A percentile compares a stretch with the other conserved stretches of the same genome.
phyloP scores from a whole-genome alignment of 2,113 vertebrate genomes.

The Laticauda colubrina region DNA sequence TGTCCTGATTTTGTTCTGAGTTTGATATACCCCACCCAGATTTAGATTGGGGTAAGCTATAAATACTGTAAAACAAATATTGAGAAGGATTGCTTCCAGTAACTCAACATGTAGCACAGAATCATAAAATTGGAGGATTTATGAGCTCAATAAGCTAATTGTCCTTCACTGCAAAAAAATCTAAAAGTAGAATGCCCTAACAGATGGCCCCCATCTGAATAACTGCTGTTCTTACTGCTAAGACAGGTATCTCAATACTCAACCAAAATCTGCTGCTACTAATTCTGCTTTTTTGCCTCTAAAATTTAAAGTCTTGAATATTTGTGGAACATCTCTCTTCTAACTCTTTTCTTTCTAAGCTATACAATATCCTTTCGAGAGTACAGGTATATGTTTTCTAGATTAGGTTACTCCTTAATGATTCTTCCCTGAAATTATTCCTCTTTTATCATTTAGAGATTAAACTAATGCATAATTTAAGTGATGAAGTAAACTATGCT shows the following conservation, averaged over 20 bases:
- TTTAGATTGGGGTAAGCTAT: neutral
- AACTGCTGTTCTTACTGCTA: neutral
- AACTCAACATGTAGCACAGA: neutral
- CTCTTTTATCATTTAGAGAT: neutral
- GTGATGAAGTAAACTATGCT: neutral
- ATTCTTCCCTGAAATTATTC: neutral
- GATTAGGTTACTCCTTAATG: neutral
- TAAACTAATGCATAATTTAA: neutral
- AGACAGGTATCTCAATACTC: neutral
- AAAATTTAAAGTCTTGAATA: neutral
- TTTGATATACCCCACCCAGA: neutral
- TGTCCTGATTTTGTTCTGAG: neutral
- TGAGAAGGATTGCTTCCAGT: neutral
- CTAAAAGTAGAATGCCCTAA: neutral
- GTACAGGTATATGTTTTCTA: neutral
- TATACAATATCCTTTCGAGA: neutral
- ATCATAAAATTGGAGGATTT: neutral
- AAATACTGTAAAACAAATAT: neutral
- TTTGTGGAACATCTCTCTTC: neutral
- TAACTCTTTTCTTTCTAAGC: neutral
- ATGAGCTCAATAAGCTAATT: neutral
- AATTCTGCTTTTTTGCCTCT: neutral
- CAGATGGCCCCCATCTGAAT: neutral
- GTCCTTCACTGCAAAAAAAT: neutral
- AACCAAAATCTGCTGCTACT: neutral